phyloP scores from a whole-genome alignment of 2,113 vertebrate genomes.

The Gallinago paraguaiae region DNA sequence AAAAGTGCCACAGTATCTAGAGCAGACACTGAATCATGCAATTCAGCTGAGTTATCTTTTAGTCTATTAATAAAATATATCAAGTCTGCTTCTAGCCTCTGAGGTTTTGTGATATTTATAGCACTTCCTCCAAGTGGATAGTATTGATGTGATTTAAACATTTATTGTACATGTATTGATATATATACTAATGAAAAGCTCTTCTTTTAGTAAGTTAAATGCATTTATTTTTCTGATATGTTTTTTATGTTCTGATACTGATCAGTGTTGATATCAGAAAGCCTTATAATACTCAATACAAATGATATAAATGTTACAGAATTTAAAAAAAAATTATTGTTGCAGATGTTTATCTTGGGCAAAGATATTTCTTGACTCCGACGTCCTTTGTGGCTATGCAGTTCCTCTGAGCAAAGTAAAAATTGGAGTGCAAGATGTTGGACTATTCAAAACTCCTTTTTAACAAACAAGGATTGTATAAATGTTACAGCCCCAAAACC shows the following conservation, averaged over 20 bases:
- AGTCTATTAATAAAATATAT: conserved; percentile 32
- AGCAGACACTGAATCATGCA: background rate
- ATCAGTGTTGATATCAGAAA: background rate
- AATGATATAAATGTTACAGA: background rate
- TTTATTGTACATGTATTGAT: background rate
- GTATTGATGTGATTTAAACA: conserved; percentile 36
- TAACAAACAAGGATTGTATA: background rate
- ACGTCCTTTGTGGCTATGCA: background rate
- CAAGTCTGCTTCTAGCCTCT: background rate
- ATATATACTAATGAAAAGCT: conserved; percentile 22
- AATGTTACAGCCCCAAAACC: background rate
- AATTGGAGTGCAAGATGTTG: background rate
- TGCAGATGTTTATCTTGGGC: background rate
- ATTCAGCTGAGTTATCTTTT: background rate
- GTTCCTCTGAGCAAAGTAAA: background rate
- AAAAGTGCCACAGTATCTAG: background rate
- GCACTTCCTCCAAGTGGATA: background rate
- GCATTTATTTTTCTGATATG: background rate
- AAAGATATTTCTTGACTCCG: background rate
- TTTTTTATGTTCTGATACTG: background rate
- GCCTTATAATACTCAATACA: background rate
- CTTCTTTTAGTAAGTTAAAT: background rate
- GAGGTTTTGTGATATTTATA: conserved; percentile 44
- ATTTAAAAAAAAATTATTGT: background rate
- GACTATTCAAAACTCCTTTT: background rate